Conservation (phyloP, 92 coral and sea anemone species). For the Virgularia gustaviana region DNA sequence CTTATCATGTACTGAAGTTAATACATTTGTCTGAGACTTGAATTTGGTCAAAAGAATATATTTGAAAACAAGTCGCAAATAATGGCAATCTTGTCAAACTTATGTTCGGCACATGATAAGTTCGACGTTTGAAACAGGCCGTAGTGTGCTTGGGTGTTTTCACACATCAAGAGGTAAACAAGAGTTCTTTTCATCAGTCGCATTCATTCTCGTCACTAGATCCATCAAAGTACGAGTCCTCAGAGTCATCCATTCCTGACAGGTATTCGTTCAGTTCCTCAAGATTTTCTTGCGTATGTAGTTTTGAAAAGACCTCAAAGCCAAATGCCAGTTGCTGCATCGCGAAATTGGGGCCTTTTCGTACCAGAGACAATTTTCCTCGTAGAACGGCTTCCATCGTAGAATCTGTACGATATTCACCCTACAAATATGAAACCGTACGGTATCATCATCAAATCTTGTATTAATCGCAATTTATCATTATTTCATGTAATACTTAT, state of each 20-base stretch:
- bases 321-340: slow-evolving; percentile 55
- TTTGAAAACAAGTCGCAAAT: too few species aligned
- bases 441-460: not conserved
- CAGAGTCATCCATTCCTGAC: slow-evolving; percentile 8
- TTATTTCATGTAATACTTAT: not conserved
- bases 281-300: slow-evolving; percentile 29
- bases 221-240: slow-evolving; percentile 8
- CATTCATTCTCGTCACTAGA: not conserved
- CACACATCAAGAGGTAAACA: too few species aligned
- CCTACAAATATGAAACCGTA: not conserved
- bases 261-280: slow-evolving; percentile 6
- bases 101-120: too few species aligned
- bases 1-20: too few species aligned
- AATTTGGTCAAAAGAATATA: too few species aligned
- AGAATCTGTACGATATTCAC: slow-evolving; percentile 43
- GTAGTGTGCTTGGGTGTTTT: too few species aligned
- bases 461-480: not conserved
- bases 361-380: slow-evolving; percentile 52
- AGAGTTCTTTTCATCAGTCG: not conserved
- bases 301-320: slow-evolving; percentile 48
- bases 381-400: slow-evolving; percentile 35
- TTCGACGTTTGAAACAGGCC: too few species aligned
- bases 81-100: too few species aligned
- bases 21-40: too few species aligned
- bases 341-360: slow-evolving; percentile 60